phyloP scores from a whole-genome alignment of 2,888 invertebrate species.

The Therioaphis trifolii region DNA sequence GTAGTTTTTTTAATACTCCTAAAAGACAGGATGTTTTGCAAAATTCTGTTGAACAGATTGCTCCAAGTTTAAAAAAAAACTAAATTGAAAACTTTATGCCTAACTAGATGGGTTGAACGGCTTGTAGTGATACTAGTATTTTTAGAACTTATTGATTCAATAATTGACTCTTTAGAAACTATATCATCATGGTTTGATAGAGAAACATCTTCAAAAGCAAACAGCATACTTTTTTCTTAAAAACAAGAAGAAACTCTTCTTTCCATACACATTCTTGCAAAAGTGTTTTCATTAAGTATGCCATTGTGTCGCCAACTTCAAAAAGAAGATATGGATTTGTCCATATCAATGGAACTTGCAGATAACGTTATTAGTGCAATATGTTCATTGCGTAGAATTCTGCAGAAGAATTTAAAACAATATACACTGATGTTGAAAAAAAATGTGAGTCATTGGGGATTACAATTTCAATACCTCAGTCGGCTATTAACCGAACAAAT shows the following conservation, averaged over 20 bases:
- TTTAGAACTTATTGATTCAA: too few species aligned
- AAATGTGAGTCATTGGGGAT: conserved; percentile 12
- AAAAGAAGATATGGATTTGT: conserved; percentile 19
- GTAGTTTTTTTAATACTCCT: too few species aligned
- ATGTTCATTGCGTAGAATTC: neutral
- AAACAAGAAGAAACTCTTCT: conserved; percentile 29
- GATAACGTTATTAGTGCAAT: conserved; percentile 7
- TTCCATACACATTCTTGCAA: conserved; percentile 8
- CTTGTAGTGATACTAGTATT: too few species aligned
- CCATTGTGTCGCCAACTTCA: conserved; percentile 35
- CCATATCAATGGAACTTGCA: conserved; percentile 18
- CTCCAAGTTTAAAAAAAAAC: too few species aligned
- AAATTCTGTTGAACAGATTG: too few species aligned
- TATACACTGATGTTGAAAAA: neutral
- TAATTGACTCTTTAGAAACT: too few species aligned
- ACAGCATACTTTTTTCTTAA: conserved; percentile 21
- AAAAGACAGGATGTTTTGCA: too few species aligned
- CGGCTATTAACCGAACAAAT: neutral
- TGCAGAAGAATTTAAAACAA: too few species aligned
- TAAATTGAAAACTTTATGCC: too few species aligned
- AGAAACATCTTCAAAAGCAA: conserved; percentile 26
- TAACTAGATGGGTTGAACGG: too few species aligned
- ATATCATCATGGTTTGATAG: conserved; percentile 3
- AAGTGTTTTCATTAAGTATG: conserved; percentile 21
- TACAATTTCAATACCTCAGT: conserved; percentile 13